Conservation (phyloP, 2,113 vertebrate species). For the Gallinago media region DNA sequence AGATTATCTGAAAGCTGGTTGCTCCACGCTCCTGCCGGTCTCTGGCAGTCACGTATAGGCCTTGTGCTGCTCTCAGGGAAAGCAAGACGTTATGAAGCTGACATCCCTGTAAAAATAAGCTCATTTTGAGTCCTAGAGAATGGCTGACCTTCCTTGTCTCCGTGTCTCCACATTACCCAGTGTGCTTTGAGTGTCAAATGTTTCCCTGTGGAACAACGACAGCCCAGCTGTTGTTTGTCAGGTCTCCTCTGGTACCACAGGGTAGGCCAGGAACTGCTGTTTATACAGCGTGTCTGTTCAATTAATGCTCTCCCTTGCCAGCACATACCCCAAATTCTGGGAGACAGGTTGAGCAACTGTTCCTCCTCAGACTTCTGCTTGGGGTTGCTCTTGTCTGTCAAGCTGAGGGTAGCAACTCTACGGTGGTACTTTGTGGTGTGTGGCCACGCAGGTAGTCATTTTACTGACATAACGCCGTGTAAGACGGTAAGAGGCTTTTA, state of each 20-base stretch:
- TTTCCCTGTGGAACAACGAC: background rate
- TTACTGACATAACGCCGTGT: rapidly evolving
- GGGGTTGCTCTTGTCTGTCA: background rate
- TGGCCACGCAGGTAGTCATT: background rate
- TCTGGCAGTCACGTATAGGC: background rate
- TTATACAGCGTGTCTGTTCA: background rate
- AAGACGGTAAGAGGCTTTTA: background rate
- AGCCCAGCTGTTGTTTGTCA: conserved; percentile 21
- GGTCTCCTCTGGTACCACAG: background rate
- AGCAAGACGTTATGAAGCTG: background rate
- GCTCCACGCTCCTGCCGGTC: background rate
- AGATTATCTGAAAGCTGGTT: background rate
- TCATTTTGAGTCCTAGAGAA: background rate
- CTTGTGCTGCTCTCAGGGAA: background rate
- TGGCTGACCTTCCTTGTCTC: background rate
- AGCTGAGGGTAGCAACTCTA: background rate
- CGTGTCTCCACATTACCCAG: background rate
- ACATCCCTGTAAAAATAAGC: background rate
- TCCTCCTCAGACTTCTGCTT: background rate
- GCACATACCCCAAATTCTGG: background rate
- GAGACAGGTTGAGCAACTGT: background rate
- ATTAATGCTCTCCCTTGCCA: background rate
- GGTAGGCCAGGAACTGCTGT: background rate
- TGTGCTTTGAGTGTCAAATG: background rate
- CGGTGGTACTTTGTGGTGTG: background rate